A percentile compares a stretch with the other conserved stretches of the same genome.
phyloP scores from a whole-genome alignment of 2,888 invertebrate genomes.

The Cosmopolites sordidus region DNA sequence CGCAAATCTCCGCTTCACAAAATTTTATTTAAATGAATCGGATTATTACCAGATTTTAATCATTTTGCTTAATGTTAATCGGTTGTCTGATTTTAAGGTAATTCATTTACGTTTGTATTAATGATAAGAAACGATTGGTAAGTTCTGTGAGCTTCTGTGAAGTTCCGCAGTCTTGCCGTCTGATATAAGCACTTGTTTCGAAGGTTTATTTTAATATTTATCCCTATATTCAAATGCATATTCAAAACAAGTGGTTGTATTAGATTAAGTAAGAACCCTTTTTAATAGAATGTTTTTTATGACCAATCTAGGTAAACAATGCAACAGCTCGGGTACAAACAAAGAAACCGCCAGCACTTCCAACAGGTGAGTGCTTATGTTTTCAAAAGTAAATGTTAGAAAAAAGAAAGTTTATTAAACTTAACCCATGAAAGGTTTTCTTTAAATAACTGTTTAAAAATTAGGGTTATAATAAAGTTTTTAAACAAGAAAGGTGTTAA shows the following conservation, averaged over 20 bases:
- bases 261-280: slow-evolving; percentile 32
- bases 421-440: no score
- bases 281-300: slow-evolving; percentile 33
- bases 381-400: no score
- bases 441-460: no score
- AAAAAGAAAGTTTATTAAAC: no score
- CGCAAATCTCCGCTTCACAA: no score
- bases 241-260: slow-evolving; percentile 38
- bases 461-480: no score
- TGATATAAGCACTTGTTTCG: slow-evolving; percentile 38
- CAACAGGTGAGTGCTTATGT: slow-evolving; percentile 92
- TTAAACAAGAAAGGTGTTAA: no score
- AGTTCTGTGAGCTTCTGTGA: slow-evolving; percentile 12
- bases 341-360: slow-evolving; percentile 90
- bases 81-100: slow-evolving; percentile 20
- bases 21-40: no score
- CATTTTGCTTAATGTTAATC: no score
- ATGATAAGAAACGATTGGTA: slow-evolving; percentile 12
- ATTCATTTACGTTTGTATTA: slow-evolving; percentile 4
- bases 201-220: not conserved
- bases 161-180: slow-evolving; percentile 27
- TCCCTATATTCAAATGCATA: not conserved
- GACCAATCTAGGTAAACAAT: slow-evolving; percentile 86
- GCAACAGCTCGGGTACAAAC: slow-evolving; percentile 99
- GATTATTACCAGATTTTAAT: no score